phyloP scores from a whole-genome alignment of 2,113 vertebrate species.

The Austrofundulus limnaeus region DNA sequence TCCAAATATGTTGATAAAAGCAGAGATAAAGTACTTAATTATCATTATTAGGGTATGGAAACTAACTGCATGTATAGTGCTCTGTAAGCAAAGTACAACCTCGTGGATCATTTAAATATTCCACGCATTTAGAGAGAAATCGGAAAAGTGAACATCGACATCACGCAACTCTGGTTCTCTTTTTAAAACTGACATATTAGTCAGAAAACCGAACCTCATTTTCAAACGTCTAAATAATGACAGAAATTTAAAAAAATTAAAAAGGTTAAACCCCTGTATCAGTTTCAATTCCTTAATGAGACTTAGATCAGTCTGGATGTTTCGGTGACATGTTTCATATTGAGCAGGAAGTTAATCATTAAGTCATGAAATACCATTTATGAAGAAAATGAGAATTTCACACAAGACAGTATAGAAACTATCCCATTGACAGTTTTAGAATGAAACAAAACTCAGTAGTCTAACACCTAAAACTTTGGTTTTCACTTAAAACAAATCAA shows the following conservation, averaged over 20 bases:
- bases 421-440: no score
- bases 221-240: constrained; percentile 19
- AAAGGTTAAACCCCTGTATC: constrained; percentile 8
- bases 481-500: no score
- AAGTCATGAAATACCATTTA: background rate
- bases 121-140: background rate
- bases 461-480: no score
- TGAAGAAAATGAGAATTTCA: background rate
- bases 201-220: constrained; percentile 23
- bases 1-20: no score
- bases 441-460: no score
- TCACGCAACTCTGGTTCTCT: constrained; percentile 1
- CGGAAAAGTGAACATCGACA: background rate
- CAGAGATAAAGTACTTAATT: no score
- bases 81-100: background rate
- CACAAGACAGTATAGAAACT: no score
- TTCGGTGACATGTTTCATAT: background rate
- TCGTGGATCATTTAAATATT: background rate
- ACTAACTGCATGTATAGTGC: no score
- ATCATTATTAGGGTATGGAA: no score
- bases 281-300: constrained; percentile 44
- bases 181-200: constrained; percentile 11
- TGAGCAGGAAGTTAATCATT: background rate
- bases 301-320: background rate
- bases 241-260: background rate